phyloP scores from a whole-genome alignment of 2,797 vertebrate species.

The Anas bahamensis region DNA sequence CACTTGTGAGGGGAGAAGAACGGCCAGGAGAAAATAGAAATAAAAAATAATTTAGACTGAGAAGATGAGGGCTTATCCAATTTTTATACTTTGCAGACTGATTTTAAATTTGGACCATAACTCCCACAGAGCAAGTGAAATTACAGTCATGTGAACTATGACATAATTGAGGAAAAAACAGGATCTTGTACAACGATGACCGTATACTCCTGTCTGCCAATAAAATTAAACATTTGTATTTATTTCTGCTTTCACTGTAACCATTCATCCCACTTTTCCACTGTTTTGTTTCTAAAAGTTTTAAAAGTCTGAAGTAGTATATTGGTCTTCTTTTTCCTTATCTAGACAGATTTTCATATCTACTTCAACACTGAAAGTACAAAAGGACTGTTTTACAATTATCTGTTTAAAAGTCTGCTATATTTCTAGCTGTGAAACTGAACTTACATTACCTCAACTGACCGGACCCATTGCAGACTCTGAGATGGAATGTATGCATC shows the following conservation, averaged over 20 bases:
- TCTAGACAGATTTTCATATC: neutral
- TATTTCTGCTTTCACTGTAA: slow-evolving; percentile 27
- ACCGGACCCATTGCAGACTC: slow-evolving; percentile 45
- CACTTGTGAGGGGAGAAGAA: neutral
- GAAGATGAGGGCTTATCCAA: neutral
- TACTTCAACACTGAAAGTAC: neutral
- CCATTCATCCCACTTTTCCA: neutral
- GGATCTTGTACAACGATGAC: neutral
- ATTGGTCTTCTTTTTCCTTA: neutral
- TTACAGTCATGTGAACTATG: slow-evolving; percentile 37
- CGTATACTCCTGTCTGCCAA: slow-evolving; percentile 16
- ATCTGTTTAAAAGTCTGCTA: slow-evolving; percentile 13
- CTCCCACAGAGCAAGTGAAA: slow-evolving; percentile 34
- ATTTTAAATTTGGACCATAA: slow-evolving; percentile 13
- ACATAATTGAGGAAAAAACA: slow-evolving; percentile 11
- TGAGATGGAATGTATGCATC: slow-evolving; percentile 67
- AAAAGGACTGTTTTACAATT: slow-evolving; percentile 31
- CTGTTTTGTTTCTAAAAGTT: neutral
- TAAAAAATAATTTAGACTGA: neutral
- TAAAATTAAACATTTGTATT: slow-evolving; percentile 17
- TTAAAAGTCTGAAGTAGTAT: neutral
- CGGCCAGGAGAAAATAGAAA: neutral
- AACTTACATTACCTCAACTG: slow-evolving; percentile 75
- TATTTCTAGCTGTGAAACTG: slow-evolving; percentile 43
- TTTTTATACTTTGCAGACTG: neutral